Conservation (phyloP, 2,113 vertebrate genomes). For the Rissa tridactyla region DNA sequence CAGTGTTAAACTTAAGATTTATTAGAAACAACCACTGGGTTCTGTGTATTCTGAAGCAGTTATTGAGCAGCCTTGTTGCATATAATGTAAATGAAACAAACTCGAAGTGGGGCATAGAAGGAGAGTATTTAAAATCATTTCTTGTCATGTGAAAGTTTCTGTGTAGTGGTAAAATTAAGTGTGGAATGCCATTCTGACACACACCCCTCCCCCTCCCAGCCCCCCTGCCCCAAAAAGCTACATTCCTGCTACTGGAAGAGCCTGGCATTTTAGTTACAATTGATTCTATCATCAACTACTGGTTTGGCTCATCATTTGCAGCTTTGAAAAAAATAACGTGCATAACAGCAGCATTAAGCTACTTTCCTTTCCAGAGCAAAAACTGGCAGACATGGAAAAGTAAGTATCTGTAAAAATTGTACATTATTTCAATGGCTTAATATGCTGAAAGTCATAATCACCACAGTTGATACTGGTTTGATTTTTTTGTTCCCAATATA, state of each 20-base stretch:
- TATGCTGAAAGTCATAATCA: conserved; percentile 41
- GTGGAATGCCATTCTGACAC: conserved; percentile 22
- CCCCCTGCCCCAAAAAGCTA: conserved; percentile 24
- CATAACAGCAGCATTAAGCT: conserved; percentile 30
- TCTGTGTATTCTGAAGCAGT: conserved; percentile 7
- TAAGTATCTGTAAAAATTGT: neutral
- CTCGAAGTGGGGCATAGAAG: neutral
- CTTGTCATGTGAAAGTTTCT: neutral
- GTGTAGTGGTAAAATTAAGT: neutral
- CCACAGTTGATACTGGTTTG: conserved; percentile 7
- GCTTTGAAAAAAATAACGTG: conserved; percentile 59
- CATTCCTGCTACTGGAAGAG: conserved; percentile 53
- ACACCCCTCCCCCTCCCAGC: neutral
- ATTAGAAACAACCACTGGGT: neutral
- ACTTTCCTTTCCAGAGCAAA: conserved; percentile 34
- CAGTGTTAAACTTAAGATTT: neutral
- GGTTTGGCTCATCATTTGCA: conserved; percentile 51
- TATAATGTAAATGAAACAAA: neutral
- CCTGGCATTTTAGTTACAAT: neutral
- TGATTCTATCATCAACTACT: neutral
- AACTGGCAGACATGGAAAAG: neutral
- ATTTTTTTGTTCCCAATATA: conserved; percentile 36
- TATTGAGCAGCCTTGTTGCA: conserved; percentile 16
- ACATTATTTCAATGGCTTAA: conserved; percentile 19
- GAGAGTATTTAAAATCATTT: neutral